phyloP scores from a whole-genome alignment of 2,113 vertebrate species.

The Probosciger aterrimus region DNA sequence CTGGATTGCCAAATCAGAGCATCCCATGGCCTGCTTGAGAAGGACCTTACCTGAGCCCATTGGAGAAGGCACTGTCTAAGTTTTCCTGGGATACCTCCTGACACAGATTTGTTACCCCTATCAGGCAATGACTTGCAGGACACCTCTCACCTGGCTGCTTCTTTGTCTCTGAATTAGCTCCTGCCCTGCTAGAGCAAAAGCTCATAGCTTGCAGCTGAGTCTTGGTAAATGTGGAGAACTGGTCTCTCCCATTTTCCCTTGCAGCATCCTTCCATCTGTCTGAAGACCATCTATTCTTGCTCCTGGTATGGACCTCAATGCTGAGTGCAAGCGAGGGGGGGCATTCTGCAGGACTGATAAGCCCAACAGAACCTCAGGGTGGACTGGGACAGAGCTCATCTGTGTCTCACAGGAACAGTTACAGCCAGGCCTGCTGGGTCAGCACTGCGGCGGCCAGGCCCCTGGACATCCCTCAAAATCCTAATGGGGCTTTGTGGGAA shows the following conservation, averaged over 20 bases:
- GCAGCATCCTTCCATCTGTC: background rate
- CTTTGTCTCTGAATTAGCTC: background rate
- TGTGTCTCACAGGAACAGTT: background rate
- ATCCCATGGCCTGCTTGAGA: background rate
- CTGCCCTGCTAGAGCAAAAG: background rate
- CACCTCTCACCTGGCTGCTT: background rate
- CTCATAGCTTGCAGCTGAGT: background rate
- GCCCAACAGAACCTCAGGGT: accelerated
- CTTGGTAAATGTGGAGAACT: background rate
- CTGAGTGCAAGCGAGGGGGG: accelerated
- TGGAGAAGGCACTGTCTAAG: background rate
- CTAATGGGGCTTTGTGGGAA: background rate
- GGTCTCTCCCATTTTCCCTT: background rate
- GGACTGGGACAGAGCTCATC: background rate
- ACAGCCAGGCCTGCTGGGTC: background rate
- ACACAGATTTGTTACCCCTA: accelerated
- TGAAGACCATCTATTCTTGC: background rate
- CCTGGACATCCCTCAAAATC: background rate
- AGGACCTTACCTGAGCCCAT: background rate
- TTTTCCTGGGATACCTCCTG: background rate
- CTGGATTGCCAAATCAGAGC: background rate
- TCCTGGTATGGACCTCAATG: background rate
- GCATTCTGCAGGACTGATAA: background rate
- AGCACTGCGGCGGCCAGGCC: accelerated
- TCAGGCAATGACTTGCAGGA: background rate